Evolutionary conservation across 2,113 vertebrate genomes (phyloP).

Genomic region (Mungos mungo): DNA sequence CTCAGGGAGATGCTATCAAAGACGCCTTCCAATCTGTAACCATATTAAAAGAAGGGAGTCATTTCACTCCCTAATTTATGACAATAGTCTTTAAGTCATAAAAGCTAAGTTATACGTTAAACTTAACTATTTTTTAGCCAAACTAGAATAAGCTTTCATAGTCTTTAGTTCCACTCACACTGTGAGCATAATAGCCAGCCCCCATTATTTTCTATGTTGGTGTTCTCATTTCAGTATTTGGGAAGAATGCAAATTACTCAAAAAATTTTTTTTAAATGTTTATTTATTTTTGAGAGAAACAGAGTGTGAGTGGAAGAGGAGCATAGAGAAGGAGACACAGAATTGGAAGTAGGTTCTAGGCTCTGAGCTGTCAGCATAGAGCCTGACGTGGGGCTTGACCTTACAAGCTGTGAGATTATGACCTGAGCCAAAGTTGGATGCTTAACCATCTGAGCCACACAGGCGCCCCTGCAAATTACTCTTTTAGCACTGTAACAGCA

Average conservation of each 20-base stretch:
- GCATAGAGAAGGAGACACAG: too few species aligned
- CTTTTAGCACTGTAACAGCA: background rate
- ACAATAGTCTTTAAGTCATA: background rate
- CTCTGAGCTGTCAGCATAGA: too few species aligned
- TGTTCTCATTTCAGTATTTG: constrained; percentile 29
- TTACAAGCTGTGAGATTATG: too few species aligned
- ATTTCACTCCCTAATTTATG: background rate
- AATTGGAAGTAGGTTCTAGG: too few species aligned
- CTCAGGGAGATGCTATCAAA: background rate
- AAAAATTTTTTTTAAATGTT: too few species aligned
- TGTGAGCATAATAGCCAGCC: background rate
- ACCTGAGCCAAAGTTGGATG: too few species aligned
- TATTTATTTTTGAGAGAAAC: too few species aligned
- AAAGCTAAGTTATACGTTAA: constrained; percentile 2
- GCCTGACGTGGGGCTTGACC: too few species aligned
- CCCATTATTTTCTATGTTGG: background rate
- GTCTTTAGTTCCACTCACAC: background rate
- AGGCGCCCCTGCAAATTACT: background rate
- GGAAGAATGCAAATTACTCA: background rate
- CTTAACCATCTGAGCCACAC: too few species aligned
- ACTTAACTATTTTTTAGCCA: constrained; percentile 20
- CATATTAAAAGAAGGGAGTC: background rate
- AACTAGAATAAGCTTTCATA: background rate
- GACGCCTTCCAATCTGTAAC: background rate
- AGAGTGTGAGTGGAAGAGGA: too few species aligned